Percentiles rank a stretch among this genome's conserved stretches.
Conservation (phyloP, 2,888 invertebrate species). For the Dastarcus helophoroides region DNA sequence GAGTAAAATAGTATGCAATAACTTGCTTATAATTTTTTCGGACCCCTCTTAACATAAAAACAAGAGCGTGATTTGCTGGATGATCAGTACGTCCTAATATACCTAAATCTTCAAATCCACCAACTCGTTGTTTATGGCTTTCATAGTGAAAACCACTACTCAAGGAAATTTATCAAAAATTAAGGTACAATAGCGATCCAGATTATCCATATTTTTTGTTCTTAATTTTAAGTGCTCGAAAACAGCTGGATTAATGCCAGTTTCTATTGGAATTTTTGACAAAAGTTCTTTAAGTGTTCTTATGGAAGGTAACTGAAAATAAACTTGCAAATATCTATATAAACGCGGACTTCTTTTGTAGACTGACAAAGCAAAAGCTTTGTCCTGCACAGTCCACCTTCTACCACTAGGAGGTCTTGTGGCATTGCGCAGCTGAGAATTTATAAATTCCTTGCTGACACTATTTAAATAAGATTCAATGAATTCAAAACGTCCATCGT, state of each 20-base stretch:
- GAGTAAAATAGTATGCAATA: constrained; percentile 14
- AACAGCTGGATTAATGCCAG: constrained; percentile 14
- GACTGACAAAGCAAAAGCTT: constrained; percentile 16
- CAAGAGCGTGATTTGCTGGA: constrained; percentile 16
- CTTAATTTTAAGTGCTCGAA: constrained; percentile 11
- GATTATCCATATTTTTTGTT: constrained; percentile 12
- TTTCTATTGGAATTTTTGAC: constrained; percentile 15
- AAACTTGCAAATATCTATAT: constrained; percentile 14
- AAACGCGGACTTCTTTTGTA: constrained; percentile 17
- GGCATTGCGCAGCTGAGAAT: constrained; percentile 15
- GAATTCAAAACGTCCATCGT: constrained; percentile 11
- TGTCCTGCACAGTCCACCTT: constrained; percentile 15
- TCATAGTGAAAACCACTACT: constrained; percentile 14
- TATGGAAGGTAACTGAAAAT: constrained; percentile 16
- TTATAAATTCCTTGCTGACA: constrained; percentile 16
- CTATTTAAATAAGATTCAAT: constrained; percentile 14
- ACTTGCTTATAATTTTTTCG: constrained; percentile 16
- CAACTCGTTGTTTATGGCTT: constrained; percentile 8
- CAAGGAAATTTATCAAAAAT: constrained; percentile 18
- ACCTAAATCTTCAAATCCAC: constrained; percentile 17
- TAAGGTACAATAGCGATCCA: constrained; percentile 14
- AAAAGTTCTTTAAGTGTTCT: constrained; percentile 15
- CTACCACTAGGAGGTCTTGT: constrained; percentile 9
- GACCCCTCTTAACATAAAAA: constrained; percentile 17
- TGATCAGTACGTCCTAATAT: constrained; percentile 10